Base-by-base conservation (phyloP, 2,888 invertebrate genomes). In the Spisula solida region DNA sequence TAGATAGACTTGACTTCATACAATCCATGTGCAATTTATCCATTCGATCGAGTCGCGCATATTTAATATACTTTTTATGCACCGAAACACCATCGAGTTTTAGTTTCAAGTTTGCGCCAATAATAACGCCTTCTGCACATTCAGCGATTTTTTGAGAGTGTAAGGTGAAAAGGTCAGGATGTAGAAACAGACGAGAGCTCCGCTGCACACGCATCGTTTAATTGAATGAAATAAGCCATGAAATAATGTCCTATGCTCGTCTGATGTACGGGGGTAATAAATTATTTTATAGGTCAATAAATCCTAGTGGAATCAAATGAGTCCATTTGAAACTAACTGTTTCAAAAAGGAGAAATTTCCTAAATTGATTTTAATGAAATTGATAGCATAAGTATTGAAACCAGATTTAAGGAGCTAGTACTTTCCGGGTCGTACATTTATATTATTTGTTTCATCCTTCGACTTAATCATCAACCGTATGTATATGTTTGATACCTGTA, bases 231-330 rank as follows among this genome's bases (percentile, higher is more conserved):
- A 84, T 84, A 84, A 84, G 55, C 75, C 84, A 34, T 84, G 84
- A 84, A 84, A 84, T 84, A 78, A 84, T 84, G 84, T 84, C 78
- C 84, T 55, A 84, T 78, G 75, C 55, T 84, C 75, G 70, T 75
- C 75, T 78, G 84, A 79, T 79, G 47, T 41, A 70, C 31, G 29
- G 10, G 34, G 18, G 47, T n/a, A 79, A 75, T 75, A 84, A 78
- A 48, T 70, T 48, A 51, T 78, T 78, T 66, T 75, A 84, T 31
- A 31, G 84, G 84, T 84, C 84, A 78, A 84, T 84, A 78, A 84
- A 84, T 31, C 12, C 29, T n/a, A 70, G 29, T 25, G 70, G 8
- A 70, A 25, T 70, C n/a, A 25, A 70, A 29, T 70, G 31, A 70
- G 70, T 70, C 29, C 70, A 70, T 70, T 70, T 70, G 12, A 70